Base-by-base conservation (phyloP, 2,797 vertebrate species). In the Aotus griseimembra region DNA sequence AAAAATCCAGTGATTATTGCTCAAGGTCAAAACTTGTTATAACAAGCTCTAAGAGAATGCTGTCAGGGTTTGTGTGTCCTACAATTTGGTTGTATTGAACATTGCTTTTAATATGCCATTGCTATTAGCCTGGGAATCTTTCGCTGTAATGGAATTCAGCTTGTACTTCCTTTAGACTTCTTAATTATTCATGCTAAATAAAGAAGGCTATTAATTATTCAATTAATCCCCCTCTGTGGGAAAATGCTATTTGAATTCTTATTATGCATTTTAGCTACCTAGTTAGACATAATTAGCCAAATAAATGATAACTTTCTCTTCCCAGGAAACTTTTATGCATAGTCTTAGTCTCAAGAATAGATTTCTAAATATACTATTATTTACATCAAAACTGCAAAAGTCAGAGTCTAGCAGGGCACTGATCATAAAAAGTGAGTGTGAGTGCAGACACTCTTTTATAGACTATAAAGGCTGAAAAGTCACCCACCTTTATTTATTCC, bases 121-220 rank as follows among this genome's bases (percentile, higher is more conserved):
- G 58, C 30, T 52, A 12, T 73, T 52, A 83, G 79, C 64, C 55
- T 73, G 52, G 26, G 86, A 80, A 73, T 55, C 46, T 83, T 96
- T 88, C 5, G 1, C 46, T 93, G 50, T 81, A 67, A 67, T 88
- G 46, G 46, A 73, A 96, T 86, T 95, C 72, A 55, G 89, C 57
- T 80, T 85, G 76, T 13, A 85, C n/a, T 96, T 97, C 76, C 88
- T 90, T 95, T 86, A 81, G 81, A 94, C 67, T 97, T 96, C 88
- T 97, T 96, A 95, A 97, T 97, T 95, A 96, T 96, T 98, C 61
- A 94, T 88, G 61, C 77, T 81, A 96, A 96, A 82, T 93, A 52
- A 39, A 82, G 26, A 93, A 94, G 55, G 41, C 91, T 96, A 94
- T 97, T 95, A 96, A 97, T 95, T 97, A 96, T 96, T 98, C 79